Conservation (phyloP, 2,888 invertebrate species). For the Apotomis capreana region DNA sequence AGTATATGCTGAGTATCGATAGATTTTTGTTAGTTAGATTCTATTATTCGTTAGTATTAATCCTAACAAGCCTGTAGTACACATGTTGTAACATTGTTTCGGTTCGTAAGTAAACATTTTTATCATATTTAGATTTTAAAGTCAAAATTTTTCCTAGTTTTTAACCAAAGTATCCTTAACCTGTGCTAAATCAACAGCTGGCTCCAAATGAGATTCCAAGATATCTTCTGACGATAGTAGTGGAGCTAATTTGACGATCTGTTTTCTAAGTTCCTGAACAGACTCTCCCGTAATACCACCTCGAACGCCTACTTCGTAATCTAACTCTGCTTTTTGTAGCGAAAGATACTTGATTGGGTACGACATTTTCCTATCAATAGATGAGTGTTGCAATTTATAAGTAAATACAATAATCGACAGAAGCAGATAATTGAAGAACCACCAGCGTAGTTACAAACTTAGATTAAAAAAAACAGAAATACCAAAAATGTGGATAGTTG, state of each 20-base stretch:
- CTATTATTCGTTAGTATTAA: no score
- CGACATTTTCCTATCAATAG: not conserved
- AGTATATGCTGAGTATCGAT: no score
- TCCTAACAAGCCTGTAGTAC: constrained; percentile 41
- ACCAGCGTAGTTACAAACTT: constrained; percentile 6
- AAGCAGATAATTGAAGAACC: not conserved
- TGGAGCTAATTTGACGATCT: constrained; percentile 40
- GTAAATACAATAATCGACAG: not conserved
- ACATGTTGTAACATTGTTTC: constrained; percentile 35
- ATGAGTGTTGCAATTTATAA: constrained; percentile 2
- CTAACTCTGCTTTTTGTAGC: no score
- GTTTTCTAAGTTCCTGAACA: constrained; percentile 43
- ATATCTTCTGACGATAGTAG: constrained; percentile 42
- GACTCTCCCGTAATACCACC: constrained; percentile 38
- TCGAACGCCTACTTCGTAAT: constrained; percentile 44
- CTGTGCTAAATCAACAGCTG: constrained; percentile 40
- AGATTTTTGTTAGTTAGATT: no score
- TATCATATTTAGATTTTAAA: constrained; percentile 37
- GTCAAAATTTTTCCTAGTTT: constrained; percentile 29
- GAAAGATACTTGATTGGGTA: constrained; percentile 37
- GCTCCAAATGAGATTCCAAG: constrained; percentile 40
- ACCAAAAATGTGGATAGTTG: not conserved
- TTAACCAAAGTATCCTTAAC: constrained; percentile 41
- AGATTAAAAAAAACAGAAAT: not conserved
- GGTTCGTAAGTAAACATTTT: constrained; percentile 26